Evolutionary conservation across 2,797 vertebrate species (phyloP).

Genomic region (Onychomys arenicola): DNA sequence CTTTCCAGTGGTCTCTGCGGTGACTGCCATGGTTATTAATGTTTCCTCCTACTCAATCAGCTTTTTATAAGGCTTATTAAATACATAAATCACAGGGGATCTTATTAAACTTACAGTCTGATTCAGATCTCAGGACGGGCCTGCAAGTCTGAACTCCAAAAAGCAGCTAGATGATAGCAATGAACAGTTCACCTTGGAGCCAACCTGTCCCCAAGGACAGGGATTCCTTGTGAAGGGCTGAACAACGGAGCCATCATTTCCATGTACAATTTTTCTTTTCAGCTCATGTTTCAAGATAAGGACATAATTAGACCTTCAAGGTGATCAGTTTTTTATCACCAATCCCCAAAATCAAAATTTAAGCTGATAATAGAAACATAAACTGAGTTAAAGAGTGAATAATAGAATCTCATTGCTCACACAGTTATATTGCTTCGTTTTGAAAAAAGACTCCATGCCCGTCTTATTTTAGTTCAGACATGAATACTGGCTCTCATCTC

Average conservation of each 20-base stretch:
- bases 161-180: no score
- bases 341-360: slow-evolving; percentile 17
- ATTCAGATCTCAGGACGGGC: background rate
- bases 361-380: background rate
- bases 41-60: background rate
- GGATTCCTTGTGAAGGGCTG: background rate
- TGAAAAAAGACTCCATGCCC: background rate
- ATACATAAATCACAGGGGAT: background rate
- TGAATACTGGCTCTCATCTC: background rate
- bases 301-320: background rate
- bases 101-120: slow-evolving; percentile 6
- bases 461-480: background rate
- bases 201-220: background rate
- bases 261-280: background rate
- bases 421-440: background rate
- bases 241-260: background rate
- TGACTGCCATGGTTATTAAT: background rate
- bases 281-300: slow-evolving; percentile 10
- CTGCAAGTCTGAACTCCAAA: background rate
- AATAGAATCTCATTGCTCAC: background rate
- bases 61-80: background rate
- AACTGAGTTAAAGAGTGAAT: slow-evolving; percentile 8
- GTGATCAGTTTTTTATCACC: background rate
- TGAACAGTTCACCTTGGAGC: background rate
- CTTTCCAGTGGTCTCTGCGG: background rate